Percentiles rank a stretch among this genome's conserved stretches.
These are phyloP conservation scores for Habrosyne pyritoides DNA, from an alignment of 2,888 invertebrate species.

Conservation along the genomic window DNA sequence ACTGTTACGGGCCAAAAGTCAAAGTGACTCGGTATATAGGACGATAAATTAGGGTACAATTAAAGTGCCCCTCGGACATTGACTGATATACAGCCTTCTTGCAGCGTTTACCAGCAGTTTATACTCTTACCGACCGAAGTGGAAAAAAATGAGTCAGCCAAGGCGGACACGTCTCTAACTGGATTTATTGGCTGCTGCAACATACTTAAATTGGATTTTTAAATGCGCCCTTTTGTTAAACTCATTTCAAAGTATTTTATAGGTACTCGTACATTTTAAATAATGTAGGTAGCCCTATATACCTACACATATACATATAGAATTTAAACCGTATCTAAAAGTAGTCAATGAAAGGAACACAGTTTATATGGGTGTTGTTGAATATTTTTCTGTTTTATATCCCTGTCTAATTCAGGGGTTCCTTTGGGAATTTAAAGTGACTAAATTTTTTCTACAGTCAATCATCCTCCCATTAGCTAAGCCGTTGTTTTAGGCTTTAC, in stretches of 20 bases:
- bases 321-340: no score
- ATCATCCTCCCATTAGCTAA: no score
- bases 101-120: constrained; percentile 53
- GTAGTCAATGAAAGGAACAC: no score
- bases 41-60: constrained; percentile 73
- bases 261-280: not conserved
- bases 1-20: constrained; percentile 21
- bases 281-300: not conserved
- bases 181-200: constrained; percentile 44
- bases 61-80: constrained; percentile 73
- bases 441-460: no score
- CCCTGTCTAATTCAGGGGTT: no score
- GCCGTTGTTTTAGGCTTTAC: no score
- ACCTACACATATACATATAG: no score
- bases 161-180: constrained; percentile 37
- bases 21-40: constrained; percentile 36
- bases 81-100: constrained; percentile 77
- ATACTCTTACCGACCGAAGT: constrained; percentile 47
- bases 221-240: not conserved
- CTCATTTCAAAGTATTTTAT: not conserved
- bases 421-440: no score
- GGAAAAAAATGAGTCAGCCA: constrained; percentile 59
- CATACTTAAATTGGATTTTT: constrained; percentile 36
- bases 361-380: no score
- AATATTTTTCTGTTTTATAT: no score